A percentile compares a stretch with the other conserved stretches of the same genome.
phyloP scores from a whole-genome alignment of 2,888 invertebrate genomes.

The Hypolimnas misippus region DNA sequence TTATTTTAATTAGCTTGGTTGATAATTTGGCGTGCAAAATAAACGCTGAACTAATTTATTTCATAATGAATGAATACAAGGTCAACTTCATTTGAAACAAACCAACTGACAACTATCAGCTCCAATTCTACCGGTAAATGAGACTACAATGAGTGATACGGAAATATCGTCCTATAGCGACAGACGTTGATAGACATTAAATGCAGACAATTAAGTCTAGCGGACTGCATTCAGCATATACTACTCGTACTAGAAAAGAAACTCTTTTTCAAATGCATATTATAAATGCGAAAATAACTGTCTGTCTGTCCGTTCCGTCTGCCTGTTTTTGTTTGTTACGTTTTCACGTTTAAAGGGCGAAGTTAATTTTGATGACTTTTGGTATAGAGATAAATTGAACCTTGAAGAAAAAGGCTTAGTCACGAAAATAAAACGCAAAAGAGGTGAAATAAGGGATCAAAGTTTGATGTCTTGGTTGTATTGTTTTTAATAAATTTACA shows the following conservation, averaged over 20 bases:
- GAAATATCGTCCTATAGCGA: constrained; percentile 17
- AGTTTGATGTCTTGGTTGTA: no score
- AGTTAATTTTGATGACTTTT: no score
- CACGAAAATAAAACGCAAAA: no score
- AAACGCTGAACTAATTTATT: constrained; percentile 7
- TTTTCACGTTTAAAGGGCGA: no score
- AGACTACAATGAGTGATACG: constrained; percentile 22
- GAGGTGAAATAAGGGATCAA: no score
- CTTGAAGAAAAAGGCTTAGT: no score
- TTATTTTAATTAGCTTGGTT: neutral
- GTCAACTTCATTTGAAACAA: constrained; percentile 22
- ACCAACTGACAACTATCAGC: neutral
- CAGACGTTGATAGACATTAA: constrained; percentile 28
- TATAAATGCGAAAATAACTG: no score
- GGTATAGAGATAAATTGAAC: no score
- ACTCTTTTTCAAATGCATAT: neutral
- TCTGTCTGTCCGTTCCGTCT: no score
- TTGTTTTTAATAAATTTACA: no score
- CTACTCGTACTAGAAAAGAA: neutral
- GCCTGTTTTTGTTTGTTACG: no score
- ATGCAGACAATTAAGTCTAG: constrained; percentile 16
- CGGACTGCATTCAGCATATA: neutral
- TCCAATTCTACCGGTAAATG: constrained; percentile 3
- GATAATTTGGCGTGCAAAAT: constrained; percentile 18
- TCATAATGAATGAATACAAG: constrained; percentile 21